phyloP scores from a whole-genome alignment of 1,140 invertebrate species.

The Trichonephila clavata region DNA sequence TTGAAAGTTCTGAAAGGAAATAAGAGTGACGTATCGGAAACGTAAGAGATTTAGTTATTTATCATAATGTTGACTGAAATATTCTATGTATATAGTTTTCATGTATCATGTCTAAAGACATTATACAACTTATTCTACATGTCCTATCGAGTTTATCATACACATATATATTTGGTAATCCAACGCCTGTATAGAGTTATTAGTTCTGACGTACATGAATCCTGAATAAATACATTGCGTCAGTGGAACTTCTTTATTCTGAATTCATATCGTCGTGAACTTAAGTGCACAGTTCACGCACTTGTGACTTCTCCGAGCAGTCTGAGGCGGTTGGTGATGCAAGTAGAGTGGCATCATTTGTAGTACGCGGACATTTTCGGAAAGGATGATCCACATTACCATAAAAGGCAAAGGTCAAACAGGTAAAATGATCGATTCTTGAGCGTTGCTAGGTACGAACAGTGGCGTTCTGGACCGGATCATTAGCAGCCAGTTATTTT shows the following conservation, averaged over 20 bases:
- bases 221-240: slow-evolving; percentile 8
- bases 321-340: background rate
- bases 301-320: background rate
- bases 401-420: slow-evolving; percentile 44
- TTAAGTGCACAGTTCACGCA: background rate
- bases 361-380: background rate
- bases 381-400: slow-evolving; percentile 32
- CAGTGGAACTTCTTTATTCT: background rate
- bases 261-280: background rate
- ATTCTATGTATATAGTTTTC: no score
- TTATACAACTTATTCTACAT: no score
- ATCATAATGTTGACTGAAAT: no score
- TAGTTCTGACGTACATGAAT: background rate
- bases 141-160: no score
- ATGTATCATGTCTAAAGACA: no score
- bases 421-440: slow-evolving; percentile 42
- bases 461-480: slow-evolving; percentile 40
- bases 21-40: no score
- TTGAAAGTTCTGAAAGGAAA: no score
- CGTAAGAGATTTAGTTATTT: no score
- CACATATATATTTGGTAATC: no score
- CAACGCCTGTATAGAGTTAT: background rate
- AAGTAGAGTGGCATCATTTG: background rate
- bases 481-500: slow-evolving; percentile 61
- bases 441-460: slow-evolving; percentile 1